These are phyloP conservation scores for Melospiza georgiana DNA, from an alignment of 2,113 vertebrate genomes.

Conservation along the genomic window DNA sequence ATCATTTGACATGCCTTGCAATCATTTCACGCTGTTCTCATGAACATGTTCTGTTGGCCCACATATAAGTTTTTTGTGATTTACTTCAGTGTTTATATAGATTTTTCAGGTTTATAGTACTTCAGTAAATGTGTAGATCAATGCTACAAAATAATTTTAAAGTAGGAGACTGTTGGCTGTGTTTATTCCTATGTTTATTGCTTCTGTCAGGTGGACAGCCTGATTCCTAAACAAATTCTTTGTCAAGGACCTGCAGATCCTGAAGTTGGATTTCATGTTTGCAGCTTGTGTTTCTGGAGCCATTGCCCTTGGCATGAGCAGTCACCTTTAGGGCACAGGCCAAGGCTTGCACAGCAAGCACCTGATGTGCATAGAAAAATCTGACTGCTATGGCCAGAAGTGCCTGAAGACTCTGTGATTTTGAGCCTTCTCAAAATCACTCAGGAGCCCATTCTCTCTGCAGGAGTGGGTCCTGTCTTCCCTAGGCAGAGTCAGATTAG, in stretches of 20 bases:
- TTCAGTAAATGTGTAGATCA: neutral
- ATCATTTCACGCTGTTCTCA: neutral
- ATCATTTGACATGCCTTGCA: neutral
- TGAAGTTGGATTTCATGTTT: neutral
- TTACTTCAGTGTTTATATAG: neutral
- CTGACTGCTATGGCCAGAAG: neutral
- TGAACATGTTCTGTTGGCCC: rapidly evolving
- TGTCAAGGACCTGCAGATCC: neutral
- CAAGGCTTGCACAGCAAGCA: neutral
- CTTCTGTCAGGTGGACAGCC: neutral
- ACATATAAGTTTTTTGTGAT: neutral
- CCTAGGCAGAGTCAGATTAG: neutral
- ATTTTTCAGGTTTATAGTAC: neutral
- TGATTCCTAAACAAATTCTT: neutral
- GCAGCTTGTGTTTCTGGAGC: neutral
- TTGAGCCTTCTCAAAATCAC: neutral
- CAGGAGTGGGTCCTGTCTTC: neutral
- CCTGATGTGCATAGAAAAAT: neutral
- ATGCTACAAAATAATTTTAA: neutral
- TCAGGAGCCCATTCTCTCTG: no score
- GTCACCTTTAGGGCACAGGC: neutral
- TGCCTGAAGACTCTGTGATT: neutral
- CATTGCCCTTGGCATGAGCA: neutral
- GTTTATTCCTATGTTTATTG: neutral
- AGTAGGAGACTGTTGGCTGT: neutral